Evolutionary conservation across 2,797 vertebrate species (phyloP), one percentile per base, ranked within the genome.

Genomic region (Lophotriccus pileatus): DNA sequence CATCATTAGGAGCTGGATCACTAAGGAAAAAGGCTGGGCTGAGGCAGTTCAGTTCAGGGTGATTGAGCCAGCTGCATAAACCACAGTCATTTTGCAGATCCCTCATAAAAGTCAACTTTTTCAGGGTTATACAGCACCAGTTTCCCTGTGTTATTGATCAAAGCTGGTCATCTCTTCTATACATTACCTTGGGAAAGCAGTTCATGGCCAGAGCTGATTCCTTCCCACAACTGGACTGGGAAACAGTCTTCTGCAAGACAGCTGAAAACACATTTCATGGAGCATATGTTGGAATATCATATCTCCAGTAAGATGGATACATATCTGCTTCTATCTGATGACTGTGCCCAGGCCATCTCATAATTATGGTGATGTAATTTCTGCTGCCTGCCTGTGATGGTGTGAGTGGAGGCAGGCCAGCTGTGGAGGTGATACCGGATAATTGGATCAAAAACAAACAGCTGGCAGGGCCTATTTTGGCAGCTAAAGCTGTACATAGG

Each of bases 391-490:
- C 32, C 34, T 82, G 25, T 41, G 79, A 83, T 24, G 11, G 63
- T 41, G 47, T n/a, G 49, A 81, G 17, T 27, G 36, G 43, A 66
- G 24, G 6, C 47, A 74, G 50, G 24, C 30, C 78, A 79, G 47
- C 15, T 53, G 25, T 0, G 0, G 44, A 32, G 10, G 4, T 32
- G 27, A 34, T 28, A 19, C 16, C 34, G 41, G 30, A n/a, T 64
- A 79, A 37, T 3, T 47, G 47, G 20, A 62, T 75, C 23, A 36
- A 30, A 64, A 58, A 52, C 21, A 37, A 43, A 53, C 43, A 89
- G 23, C 28, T 47, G 82, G 37, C 34, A 69, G 28, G 5, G 68
- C 37, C 27, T 1, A 2, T 30, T 69, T 53, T 85, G 56, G 28
- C 39, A 73, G 34, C 79, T 39, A 15, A 41, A 60, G 64, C 20